These are phyloP conservation scores for Pseudomyrmex gracilis DNA, from an alignment of 1,140 invertebrate genomes.

Conservation along the genomic window DNA sequence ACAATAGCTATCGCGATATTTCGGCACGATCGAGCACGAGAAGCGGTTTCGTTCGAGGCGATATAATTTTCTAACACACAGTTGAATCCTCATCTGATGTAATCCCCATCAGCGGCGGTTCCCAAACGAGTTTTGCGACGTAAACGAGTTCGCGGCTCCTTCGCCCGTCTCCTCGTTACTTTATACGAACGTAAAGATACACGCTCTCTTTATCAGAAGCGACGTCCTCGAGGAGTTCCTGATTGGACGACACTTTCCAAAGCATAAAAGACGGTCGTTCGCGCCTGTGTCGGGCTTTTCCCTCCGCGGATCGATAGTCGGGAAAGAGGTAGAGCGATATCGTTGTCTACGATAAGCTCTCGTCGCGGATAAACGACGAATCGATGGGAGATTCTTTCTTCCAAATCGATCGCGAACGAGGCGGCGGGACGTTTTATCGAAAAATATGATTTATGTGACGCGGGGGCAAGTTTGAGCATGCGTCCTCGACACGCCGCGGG, in stretches of 20 bases:
- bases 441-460: conserved; percentile 54
- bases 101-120: conserved; percentile 16
- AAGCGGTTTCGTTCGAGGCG: background rate
- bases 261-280: conserved; percentile 52
- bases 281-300: conserved; percentile 32
- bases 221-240: conserved; percentile 61
- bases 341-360: conserved; percentile 52
- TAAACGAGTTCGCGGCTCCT: conserved; percentile 58
- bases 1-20: background rate
- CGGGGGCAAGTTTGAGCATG: background rate
- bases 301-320: conserved; percentile 32
- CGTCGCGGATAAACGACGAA: conserved; percentile 7
- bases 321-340: background rate
- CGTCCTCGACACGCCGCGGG: background rate
- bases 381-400: conserved; percentile 40
- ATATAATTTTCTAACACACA: conserved; percentile 38
- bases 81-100: conserved; percentile 30
- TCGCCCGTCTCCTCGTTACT: conserved; percentile 30
- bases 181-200: conserved; percentile 62
- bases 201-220: conserved; percentile 45
- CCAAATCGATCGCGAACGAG: conserved; percentile 32
- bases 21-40: background rate
- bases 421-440: conserved; percentile 28
- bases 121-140: conserved; percentile 65
- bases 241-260: conserved; percentile 63